Conservation (phyloP, 2,888 invertebrate species). For the Diogma glabrata region DNA sequence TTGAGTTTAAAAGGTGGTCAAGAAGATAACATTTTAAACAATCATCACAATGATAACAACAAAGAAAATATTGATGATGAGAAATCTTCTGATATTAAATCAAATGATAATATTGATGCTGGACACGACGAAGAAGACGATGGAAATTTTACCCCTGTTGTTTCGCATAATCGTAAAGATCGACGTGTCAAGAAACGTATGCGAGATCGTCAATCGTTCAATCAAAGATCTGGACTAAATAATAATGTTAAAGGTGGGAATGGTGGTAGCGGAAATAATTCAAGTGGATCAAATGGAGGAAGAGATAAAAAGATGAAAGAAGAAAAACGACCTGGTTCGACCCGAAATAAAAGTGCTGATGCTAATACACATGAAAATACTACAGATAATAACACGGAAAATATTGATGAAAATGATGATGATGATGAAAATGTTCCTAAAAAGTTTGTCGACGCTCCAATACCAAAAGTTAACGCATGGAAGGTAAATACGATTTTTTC, state of each 20-base stretch:
- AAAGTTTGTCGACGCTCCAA: conserved; percentile 82
- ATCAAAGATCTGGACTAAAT: conserved; percentile 15
- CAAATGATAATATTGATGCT: conserved; percentile 18
- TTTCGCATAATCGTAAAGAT: conserved; percentile 35
- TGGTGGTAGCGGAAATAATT: background rate
- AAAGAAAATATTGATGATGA: conserved; percentile 12
- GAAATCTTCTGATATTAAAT: background rate
- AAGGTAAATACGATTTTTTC: too few species aligned
- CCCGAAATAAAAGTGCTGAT: conserved; percentile 17
- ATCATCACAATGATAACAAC: conserved; percentile 12
- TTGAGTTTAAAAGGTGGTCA: conserved; percentile 42
- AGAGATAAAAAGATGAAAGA: conserved; percentile 8
- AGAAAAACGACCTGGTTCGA: conserved; percentile 7
- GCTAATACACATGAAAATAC: conserved; percentile 28
- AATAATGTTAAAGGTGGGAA: conserved; percentile 15
- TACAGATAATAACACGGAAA: conserved; percentile 28
- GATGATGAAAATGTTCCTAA: conserved; percentile 50
- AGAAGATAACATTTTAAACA: conserved; percentile 2
- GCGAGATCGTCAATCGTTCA: conserved; percentile 7
- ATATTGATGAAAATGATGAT: conserved; percentile 35
- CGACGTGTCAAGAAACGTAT: conserved; percentile 29
- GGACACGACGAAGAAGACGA: conserved; percentile 33
- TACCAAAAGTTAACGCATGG: conserved; percentile 89
- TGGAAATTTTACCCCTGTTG: conserved; percentile 35
- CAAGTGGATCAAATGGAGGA: too few species aligned